These are phyloP conservation scores for Lordiphosa clarofinis DNA, from an alignment of 1,140 invertebrate genomes.

Conservation along the genomic window DNA sequence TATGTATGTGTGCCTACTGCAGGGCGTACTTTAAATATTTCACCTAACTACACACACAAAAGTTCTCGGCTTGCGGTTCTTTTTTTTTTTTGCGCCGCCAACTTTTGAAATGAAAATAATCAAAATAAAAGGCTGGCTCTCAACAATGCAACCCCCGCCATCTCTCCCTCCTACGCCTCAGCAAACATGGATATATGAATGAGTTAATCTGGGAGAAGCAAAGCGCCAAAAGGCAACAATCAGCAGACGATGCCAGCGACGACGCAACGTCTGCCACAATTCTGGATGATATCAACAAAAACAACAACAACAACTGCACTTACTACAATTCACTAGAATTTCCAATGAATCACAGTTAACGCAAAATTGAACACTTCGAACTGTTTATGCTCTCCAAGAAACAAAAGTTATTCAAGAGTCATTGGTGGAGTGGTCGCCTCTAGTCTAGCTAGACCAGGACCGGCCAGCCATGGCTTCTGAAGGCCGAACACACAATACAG, in stretches of 20 bases:
- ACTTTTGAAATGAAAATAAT: slow-evolving; percentile 61
- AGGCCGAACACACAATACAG: too few species aligned
- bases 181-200: slow-evolving; percentile 61
- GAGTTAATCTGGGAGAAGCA: slow-evolving; percentile 64
- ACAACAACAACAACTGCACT: slow-evolving; percentile 47
- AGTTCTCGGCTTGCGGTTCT: slow-evolving; percentile 41
- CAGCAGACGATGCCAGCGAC: slow-evolving; percentile 38
- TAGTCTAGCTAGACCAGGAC: too few species aligned
- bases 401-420: background rate
- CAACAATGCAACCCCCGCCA: slow-evolving; percentile 40
- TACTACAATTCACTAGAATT: slow-evolving; percentile 58
- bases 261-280: slow-evolving; percentile 56
- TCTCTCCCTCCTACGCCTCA: slow-evolving; percentile 5
- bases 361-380: slow-evolving; percentile 2
- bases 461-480: too few species aligned
- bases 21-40: slow-evolving; percentile 65
- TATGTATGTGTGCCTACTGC: slow-evolving; percentile 18
- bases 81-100: slow-evolving; percentile 52
- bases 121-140: slow-evolving; percentile 41
- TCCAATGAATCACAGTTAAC: slow-evolving; percentile 61
- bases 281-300: slow-evolving; percentile 46
- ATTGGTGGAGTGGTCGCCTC: too few species aligned
- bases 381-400: background rate
- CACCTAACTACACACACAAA: slow-evolving; percentile 58
- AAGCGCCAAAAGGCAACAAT: slow-evolving; percentile 63